These are phyloP conservation scores for Procavia capensis DNA, from an alignment of 2,113 vertebrate genomes.

Conservation along the genomic window DNA sequence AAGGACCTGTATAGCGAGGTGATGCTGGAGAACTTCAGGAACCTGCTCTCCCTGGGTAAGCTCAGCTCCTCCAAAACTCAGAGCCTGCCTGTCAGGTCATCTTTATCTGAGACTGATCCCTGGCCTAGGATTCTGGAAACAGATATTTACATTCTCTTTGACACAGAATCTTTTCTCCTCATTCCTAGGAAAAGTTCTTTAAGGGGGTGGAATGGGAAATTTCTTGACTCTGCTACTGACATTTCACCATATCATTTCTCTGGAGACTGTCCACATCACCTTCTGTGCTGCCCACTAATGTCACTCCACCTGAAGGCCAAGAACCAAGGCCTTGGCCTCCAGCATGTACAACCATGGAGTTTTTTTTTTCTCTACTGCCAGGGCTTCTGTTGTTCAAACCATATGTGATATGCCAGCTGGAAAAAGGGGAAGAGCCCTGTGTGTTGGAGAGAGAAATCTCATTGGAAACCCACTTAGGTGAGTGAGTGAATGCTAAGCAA, in stretches of 20 bases:
- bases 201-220: background rate
- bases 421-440: conserved; percentile 41
- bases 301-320: background rate
- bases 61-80: background rate
- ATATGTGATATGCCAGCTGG: conserved; percentile 48
- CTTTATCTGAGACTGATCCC: background rate
- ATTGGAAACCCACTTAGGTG: background rate
- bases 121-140: background rate
- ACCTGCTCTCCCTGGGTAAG: conserved; percentile 57
- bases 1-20: conserved; percentile 55
- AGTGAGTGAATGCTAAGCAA: background rate
- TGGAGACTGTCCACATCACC: background rate
- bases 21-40: conserved; percentile 66
- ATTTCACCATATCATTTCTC: background rate
- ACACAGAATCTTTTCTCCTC: background rate
- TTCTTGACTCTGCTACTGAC: background rate
- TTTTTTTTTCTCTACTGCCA: conserved; percentile 53
- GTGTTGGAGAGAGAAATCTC: background rate
- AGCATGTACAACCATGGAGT: background rate
- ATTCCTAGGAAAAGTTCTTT: background rate
- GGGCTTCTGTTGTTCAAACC: conserved; percentile 53
- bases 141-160: background rate
- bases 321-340: background rate
- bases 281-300: no score
- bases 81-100: background rate